Evolutionary conservation across 2,797 vertebrate genomes (phyloP).

Genomic region (Selene dorsalis): DNA sequence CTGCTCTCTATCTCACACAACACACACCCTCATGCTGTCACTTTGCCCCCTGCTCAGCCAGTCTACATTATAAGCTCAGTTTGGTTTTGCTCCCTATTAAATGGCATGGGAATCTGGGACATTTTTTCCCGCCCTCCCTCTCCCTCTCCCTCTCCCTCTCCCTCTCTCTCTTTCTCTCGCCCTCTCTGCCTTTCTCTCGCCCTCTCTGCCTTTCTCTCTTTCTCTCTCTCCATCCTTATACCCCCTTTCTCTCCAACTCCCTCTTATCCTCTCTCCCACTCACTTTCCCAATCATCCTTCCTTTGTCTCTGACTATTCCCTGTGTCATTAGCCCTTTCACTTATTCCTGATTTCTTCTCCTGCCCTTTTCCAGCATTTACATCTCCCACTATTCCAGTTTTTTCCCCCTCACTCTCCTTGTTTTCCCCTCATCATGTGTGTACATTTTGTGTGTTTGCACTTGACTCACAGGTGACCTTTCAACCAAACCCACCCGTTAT

Average conservation of each 20-base stretch:
- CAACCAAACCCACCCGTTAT: not conserved
- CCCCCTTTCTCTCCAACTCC: constrained; percentile 26
- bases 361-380: constrained; percentile 16
- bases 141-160: constrained; percentile 48
- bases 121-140: constrained; percentile 58
- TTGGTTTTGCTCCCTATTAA: constrained; percentile 78
- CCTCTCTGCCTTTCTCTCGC: constrained; percentile 44
- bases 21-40: constrained; percentile 67
- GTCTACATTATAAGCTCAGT: constrained; percentile 76
- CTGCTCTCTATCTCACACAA: constrained; percentile 26
- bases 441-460: not conserved
- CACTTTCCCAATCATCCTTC: constrained; percentile 67
- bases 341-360: constrained; percentile 54
- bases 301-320: constrained; percentile 70
- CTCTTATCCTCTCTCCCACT: constrained; percentile 63
- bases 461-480: constrained; percentile 7
- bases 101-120: constrained; percentile 81
- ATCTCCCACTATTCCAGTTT: constrained; percentile 3
- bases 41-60: constrained; percentile 75
- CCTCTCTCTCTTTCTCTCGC: constrained; percentile 50
- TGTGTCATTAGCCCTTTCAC: constrained; percentile 50
- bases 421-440: too few species aligned
- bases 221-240: constrained; percentile 43
- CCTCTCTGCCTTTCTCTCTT: constrained; percentile 27
- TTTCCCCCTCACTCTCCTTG: constrained; percentile 15